These are phyloP conservation scores for Amphipyra tragopoginis DNA, from an alignment of 2,888 invertebrate genomes.

Conservation along the genomic window DNA sequence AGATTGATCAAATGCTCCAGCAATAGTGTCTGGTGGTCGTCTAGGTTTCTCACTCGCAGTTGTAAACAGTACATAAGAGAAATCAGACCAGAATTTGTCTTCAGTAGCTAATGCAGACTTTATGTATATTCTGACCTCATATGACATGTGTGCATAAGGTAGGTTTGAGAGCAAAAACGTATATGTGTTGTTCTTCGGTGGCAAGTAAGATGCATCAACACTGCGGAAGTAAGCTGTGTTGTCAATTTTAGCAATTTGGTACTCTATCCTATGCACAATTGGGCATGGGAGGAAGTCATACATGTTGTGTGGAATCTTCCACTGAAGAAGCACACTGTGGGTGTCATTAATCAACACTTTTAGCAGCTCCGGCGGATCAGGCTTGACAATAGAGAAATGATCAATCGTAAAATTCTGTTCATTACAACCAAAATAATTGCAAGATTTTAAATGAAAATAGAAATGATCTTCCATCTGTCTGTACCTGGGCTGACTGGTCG, in stretches of 20 bases:
- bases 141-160: slow-evolving; percentile 92
- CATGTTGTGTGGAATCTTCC: slow-evolving; percentile 79
- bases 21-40: slow-evolving; percentile 92
- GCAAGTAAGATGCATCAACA: slow-evolving; percentile 75
- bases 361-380: slow-evolving; percentile 73
- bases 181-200: slow-evolving; percentile 77
- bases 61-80: slow-evolving; percentile 89
- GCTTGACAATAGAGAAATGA: slow-evolving; percentile 88
- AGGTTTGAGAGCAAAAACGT: slow-evolving; percentile 87
- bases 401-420: slow-evolving; percentile 88
- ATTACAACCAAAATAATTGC: slow-evolving; percentile 91
- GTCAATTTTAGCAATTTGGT: slow-evolving; percentile 86
- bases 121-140: slow-evolving; percentile 93
- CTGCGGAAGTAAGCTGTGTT: slow-evolving; percentile 81
- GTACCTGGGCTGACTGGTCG: slow-evolving; percentile 79
- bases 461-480: slow-evolving; percentile 84
- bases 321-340: slow-evolving; percentile 79
- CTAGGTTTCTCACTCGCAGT: slow-evolving; percentile 91
- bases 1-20: slow-evolving; percentile 93
- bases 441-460: slow-evolving; percentile 90
- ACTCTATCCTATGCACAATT: slow-evolving; percentile 83
- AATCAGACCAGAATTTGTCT: slow-evolving; percentile 93
- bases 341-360: slow-evolving; percentile 70
- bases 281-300: slow-evolving; percentile 75
- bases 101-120: slow-evolving; percentile 87